These are phyloP conservation scores for Thaumetopoea pityocampa DNA, from an alignment of 1,140 invertebrate genomes.

Conservation along the genomic window DNA sequence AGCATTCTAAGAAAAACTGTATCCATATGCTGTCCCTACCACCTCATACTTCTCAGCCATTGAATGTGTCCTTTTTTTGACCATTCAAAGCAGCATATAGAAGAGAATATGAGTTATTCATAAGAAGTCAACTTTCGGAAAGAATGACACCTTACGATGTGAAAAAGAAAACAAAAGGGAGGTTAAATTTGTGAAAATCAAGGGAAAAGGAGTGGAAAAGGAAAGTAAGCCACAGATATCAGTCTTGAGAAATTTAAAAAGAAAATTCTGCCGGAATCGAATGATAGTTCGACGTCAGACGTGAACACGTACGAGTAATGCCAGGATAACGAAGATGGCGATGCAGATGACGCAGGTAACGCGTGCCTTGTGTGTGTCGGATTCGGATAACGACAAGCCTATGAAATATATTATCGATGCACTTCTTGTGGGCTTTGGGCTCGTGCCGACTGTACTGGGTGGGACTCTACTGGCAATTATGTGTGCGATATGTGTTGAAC, in stretches of 20 bases:
- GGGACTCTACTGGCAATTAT: too few relatives aligned
- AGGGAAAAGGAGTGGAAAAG: slow-evolving; percentile 17
- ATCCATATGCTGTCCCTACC: slow-evolving; percentile 25
- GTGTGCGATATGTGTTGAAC: slow-evolving; percentile 24
- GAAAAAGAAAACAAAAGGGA: slow-evolving; percentile 25
- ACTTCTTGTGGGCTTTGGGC: slow-evolving; percentile 9
- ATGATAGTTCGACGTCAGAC: slow-evolving; percentile 22
- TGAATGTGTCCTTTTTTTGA: too few relatives aligned
- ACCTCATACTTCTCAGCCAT: slow-evolving; percentile 24
- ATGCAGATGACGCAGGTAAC: slow-evolving; percentile 15
- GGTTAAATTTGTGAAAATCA: slow-evolving; percentile 21
- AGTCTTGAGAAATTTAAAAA: slow-evolving; percentile 21
- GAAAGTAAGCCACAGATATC: slow-evolving; percentile 14
- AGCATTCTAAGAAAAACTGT: slow-evolving; percentile 52
- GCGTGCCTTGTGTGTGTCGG: slow-evolving; percentile 15
- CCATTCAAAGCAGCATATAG: slow-evolving; percentile 22
- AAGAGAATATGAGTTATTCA: slow-evolving; percentile 35
- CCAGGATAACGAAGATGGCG: too few relatives aligned
- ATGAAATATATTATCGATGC: slow-evolving; percentile 17
- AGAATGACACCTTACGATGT: slow-evolving; percentile 42
- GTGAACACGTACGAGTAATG: too few relatives aligned
- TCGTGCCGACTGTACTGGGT: slow-evolving; percentile 8
- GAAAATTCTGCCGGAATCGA: slow-evolving; percentile 22
- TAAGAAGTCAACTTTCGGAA: slow-evolving; percentile 21
- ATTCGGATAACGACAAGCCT: slow-evolving; percentile 14